Evolutionary conservation across 1,140 invertebrate genomes (phyloP), one percentile per base, ranked within the genome.

Genomic region (Zophobas atratus): DNA sequence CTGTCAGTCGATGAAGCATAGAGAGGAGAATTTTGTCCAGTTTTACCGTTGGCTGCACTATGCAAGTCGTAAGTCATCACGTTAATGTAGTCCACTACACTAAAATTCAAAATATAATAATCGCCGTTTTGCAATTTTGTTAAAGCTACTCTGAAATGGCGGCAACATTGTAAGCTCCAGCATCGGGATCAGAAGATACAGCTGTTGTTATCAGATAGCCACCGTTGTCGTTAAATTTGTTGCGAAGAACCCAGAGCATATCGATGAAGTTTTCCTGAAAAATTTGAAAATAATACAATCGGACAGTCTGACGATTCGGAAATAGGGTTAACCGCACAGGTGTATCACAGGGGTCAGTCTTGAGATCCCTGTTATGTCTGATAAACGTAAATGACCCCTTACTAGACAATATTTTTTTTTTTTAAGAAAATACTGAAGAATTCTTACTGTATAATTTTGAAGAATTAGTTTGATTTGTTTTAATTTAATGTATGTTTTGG

Each of bases 41-140:
- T 74, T 56, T 53, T 46, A 1, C 2, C 38, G 1, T 73, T 36
- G 36, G 35, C 20, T 6, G 93, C 90, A 56, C 93, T 87, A 81
- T 95, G 93, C 73, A 95, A 95, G 0, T 92, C 82, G 80, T 93
- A 94, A 77, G 96, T 87, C 0, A 95, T 94, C 0, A 94, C 91
- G 32, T 96, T 91, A 82, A 96, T 94, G 1, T 94, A 94, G 1
- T 95, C 96, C 78, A 91, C 91, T 77, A 93, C 94, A 77, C 94
- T 94, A 90, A 93, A 94, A 79, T 94, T 91, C 0, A 94, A 94
- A 80, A 96, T 95, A 83, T 91, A 96, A 81, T 96, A 1, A 93
- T 91, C 91, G 96, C 96, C 1, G 20, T 20, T 97, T 91, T 0
- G 92, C 90, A 20, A 92, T 88, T 93, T 95, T 96, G 84, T 97